Percentiles rank a stretch among this genome's conserved stretches.
Evolutionary conservation across 2,888 invertebrate genomes (phyloP).

Genomic region (Platycheirus rosarum): DNA sequence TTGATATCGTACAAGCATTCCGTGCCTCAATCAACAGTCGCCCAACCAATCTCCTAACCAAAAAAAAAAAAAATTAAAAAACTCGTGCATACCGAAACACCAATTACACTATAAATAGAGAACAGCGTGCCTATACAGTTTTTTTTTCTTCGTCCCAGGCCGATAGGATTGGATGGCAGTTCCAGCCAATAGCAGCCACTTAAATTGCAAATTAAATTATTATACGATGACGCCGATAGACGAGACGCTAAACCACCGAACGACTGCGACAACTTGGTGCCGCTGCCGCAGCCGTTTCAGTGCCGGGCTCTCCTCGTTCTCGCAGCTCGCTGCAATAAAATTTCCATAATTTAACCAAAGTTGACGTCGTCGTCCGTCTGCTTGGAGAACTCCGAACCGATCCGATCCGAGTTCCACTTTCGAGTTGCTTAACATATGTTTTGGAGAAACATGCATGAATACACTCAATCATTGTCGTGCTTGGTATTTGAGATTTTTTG

Average conservation of each 20-base stretch:
- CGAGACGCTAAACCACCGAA: conserved; percentile 6
- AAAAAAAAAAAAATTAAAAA: not conserved
- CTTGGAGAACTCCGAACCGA: not conserved
- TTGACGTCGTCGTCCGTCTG: conserved; percentile 52
- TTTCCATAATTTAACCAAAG: conserved; percentile 68
- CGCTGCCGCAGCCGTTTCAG: not conserved
- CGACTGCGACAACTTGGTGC: conserved; percentile 13
- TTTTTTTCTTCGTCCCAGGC: conserved; percentile 12
- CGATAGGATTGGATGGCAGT: conserved; percentile 58
- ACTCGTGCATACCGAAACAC: conserved; percentile 43
- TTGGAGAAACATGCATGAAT: conserved; percentile 50
- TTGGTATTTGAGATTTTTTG: conserved; percentile 26
- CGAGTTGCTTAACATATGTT: conserved; percentile 67
- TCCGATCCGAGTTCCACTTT: conserved; percentile 56
- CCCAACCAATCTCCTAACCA: conserved; percentile 1
- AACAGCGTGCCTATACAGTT: conserved; percentile 26
- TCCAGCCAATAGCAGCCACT: conserved; percentile 67
- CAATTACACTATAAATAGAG: conserved; percentile 58
- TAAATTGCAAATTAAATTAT: conserved; percentile 71
- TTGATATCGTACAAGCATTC: conserved; percentile 18
- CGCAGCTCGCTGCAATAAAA: conserved; percentile 53
- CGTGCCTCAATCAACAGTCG: conserved; percentile 2
- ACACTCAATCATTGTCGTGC: conserved; percentile 64
- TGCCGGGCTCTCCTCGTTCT: conserved; percentile 7
- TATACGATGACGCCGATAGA: conserved; percentile 56